These are phyloP conservation scores for Triplophysa siluroides DNA, from an alignment of 2,113 vertebrate genomes.

Conservation along the genomic window DNA sequence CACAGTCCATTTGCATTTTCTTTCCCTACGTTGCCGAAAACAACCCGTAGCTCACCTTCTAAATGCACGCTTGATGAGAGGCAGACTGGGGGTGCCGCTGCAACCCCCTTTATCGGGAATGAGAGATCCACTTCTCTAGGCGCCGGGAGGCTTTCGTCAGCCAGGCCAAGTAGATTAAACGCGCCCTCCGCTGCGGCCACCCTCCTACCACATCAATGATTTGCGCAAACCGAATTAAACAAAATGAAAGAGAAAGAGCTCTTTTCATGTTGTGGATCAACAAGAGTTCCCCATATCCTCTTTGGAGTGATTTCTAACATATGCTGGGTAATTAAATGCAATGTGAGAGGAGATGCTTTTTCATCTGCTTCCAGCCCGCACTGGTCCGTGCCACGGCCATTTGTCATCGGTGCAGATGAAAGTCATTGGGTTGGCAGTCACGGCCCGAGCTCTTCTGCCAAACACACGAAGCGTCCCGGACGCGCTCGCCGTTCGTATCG, in stretches of 20 bases:
- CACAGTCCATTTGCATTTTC: slow-evolving; percentile 46
- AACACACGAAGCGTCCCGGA: not conserved
- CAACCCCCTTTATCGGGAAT: not conserved
- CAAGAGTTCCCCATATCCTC: slow-evolving; percentile 43
- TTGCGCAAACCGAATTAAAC: slow-evolving; percentile 42
- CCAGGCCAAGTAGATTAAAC: slow-evolving; percentile 42
- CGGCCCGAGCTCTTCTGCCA: not conserved
- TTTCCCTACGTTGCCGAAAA: slow-evolving; percentile 39
- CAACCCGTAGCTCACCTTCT: slow-evolving; percentile 40
- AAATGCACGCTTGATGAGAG: slow-evolving; percentile 31
- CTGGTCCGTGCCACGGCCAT: slow-evolving; percentile 39
- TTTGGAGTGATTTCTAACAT: slow-evolving; percentile 51
- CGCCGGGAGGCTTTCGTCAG: slow-evolving; percentile 38
- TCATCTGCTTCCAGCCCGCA: slow-evolving; percentile 42
- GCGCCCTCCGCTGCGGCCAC: not conserved
- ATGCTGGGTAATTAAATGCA: slow-evolving; percentile 58
- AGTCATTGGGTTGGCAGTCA: slow-evolving; percentile 54
- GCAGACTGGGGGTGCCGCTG: slow-evolving; percentile 14
- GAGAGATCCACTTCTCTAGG: slow-evolving; percentile 25
- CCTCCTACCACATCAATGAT: slow-evolving; percentile 47
- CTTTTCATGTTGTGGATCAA: slow-evolving; percentile 44
- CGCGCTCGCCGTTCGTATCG: not conserved
- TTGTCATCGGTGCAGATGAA: slow-evolving; percentile 52
- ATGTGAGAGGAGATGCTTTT: slow-evolving; percentile 40
- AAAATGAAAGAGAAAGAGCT: slow-evolving; percentile 38